Evolutionary conservation across 1,140 invertebrate species (phyloP).

Genomic region (Euura lappo): DNA sequence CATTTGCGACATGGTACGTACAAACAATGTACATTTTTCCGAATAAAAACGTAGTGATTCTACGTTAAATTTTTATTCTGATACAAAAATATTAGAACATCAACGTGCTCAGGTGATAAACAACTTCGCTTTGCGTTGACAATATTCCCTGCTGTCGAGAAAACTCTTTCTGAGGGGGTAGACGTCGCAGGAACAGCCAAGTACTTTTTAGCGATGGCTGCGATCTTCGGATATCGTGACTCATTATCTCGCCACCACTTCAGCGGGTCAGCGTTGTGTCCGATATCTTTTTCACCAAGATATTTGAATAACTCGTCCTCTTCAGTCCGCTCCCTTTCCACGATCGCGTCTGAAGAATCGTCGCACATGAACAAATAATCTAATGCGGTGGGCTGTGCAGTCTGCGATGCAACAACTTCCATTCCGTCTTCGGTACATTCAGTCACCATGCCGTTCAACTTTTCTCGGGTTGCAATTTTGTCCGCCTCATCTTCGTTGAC

Average conservation of each 20-base stretch:
- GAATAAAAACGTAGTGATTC: too few species aligned
- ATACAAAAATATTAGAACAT: too few species aligned
- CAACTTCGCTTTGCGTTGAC: too few species aligned
- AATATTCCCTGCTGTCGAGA: conserved; percentile 24
- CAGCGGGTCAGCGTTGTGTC: neutral
- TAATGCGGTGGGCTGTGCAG: neutral
- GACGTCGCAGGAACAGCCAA: neutral
- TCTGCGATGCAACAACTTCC: neutral
- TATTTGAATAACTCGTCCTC: conserved; percentile 17
- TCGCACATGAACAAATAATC: too few species aligned
- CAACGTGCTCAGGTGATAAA: too few species aligned
- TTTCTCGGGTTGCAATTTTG: neutral
- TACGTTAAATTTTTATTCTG: too few species aligned
- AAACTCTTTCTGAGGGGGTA: conserved; percentile 22
- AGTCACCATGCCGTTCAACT: neutral
- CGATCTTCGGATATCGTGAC: too few species aligned
- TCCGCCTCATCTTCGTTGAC: conserved; percentile 13
- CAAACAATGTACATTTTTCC: too few species aligned
- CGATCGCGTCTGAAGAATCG: too few species aligned
- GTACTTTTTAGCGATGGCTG: too few species aligned
- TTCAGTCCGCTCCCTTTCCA: neutral
- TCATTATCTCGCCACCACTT: too few species aligned
- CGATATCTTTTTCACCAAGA: conserved; percentile 13
- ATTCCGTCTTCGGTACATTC: conserved; percentile 3
- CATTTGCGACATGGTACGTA: too few species aligned